Conservation (phyloP, 1,140 invertebrate species). For the Diachasma alloeum region DNA sequence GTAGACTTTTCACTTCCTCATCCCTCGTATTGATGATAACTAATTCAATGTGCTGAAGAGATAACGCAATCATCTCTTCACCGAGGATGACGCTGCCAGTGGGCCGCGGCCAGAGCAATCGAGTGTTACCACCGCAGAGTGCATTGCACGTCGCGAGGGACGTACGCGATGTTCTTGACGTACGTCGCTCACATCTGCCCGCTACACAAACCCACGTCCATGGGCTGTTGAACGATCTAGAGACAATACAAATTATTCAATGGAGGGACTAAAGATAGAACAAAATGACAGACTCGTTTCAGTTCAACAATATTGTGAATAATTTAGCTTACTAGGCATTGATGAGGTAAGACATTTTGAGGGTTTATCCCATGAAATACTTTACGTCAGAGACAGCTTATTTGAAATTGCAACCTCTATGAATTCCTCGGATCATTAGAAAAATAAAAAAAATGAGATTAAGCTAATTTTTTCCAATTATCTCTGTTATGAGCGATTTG, state of each 20-base stretch:
- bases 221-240: constrained; percentile 57
- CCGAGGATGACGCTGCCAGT: constrained; percentile 53
- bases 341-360: too few species aligned
- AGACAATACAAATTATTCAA: constrained; percentile 12
- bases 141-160: constrained; percentile 59
- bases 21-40: constrained; percentile 58
- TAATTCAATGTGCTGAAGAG: constrained; percentile 62
- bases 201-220: constrained; percentile 64
- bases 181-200: constrained; percentile 56
- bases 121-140: constrained; percentile 55
- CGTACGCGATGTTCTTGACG: constrained; percentile 54
- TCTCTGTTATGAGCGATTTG: too few species aligned
- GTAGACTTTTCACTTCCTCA: constrained; percentile 58
- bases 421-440: too few species aligned
- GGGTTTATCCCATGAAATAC: too few species aligned
- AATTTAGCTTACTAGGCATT: not conserved
- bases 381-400: too few species aligned
- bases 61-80: constrained; percentile 51
- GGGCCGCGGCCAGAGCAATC: constrained; percentile 60
- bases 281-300: not conserved
- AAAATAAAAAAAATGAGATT: too few species aligned
- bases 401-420: too few species aligned
- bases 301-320: not conserved
- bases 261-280: not conserved
- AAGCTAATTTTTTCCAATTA: too few species aligned